phyloP scores from a whole-genome alignment of 1,140 invertebrate genomes.

The Philopotamus ludificatus region DNA sequence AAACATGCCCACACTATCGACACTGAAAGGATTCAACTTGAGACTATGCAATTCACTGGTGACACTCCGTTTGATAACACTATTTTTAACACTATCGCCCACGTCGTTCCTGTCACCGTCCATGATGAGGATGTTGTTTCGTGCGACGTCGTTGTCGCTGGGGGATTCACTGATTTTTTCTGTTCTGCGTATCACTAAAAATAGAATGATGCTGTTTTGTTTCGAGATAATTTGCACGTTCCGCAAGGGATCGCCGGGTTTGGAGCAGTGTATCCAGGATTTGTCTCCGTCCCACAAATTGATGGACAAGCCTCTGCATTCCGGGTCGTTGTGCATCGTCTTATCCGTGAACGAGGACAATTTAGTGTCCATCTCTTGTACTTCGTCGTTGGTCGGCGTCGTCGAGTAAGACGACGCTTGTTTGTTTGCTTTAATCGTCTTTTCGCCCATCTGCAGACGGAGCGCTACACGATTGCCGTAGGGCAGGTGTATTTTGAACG shows the following conservation, averaged over 20 bases:
- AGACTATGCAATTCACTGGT: conserved; percentile 10
- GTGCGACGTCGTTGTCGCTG: neutral
- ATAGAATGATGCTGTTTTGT: conserved; percentile 55
- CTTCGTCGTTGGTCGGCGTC: conserved; percentile 12
- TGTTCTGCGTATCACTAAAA: conserved; percentile 44
- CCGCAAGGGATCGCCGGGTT: conserved; percentile 54
- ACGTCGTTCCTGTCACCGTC: neutral
- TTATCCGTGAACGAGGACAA: conserved; percentile 35
- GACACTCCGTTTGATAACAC: conserved; percentile 26
- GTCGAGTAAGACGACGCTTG: conserved; percentile 5
- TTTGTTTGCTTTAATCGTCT: conserved; percentile 35
- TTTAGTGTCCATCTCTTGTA: conserved; percentile 35
- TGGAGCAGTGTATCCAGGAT: conserved; percentile 59
- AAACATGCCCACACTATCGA: conserved; percentile 46
- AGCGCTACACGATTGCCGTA: conserved; percentile 62
- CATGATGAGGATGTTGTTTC: no score
- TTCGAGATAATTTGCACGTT: conserved; percentile 60
- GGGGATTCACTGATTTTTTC: conserved; percentile 19
- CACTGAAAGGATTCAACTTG: neutral
- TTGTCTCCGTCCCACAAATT: conserved; percentile 57
- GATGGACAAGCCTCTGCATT: conserved; percentile 57
- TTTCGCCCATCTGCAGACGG: conserved; percentile 56
- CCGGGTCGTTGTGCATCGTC: conserved; percentile 36
- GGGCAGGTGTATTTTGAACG: conserved; percentile 63
- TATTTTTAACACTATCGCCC: neutral